Base-by-base conservation (phyloP, 1,140 invertebrate species). In the Trichonephila clavipes region DNA sequence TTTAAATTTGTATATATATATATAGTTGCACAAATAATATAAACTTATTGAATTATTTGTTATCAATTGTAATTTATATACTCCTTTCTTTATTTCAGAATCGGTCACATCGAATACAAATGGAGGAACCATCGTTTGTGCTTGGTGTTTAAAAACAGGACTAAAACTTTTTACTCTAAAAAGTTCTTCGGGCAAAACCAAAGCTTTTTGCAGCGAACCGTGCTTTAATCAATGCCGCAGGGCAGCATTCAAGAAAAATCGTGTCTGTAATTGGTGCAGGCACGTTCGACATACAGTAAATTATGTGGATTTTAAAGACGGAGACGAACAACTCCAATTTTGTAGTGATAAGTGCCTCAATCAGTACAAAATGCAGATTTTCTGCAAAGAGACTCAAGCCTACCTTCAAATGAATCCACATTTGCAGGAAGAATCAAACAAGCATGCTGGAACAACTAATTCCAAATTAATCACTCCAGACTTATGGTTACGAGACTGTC, bases 331-430 rank as follows among this genome's bases (percentile, higher is more conserved):
- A 94, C 95, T 96, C 18, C 96, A 96, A 95, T 96, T 96, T 94
- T 97, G 97, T 95, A 96, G 98, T 90, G 98, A 98, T 95, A 99
- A 98, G 96, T 99, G 98, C 95, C 96, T 99, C 77, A 98, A 98
- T 95, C 98, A 98, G 95, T 99, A 98, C 96, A 99, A 99, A 96
- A 98, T 99, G 98, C 98, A 98, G 95, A 98, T 98, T 94, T 99
- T 99, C 96, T 98, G 98, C 96, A 97, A 97, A 58, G 98, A 98
- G 96, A 98, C 98, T 12, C 97, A 98, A 95, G 98, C 98, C 8
- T 98, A 98, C 95, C 96, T 98, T 66, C 97, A 98, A 95, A 97
- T 98, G 94, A 98, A 98, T 95, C 97, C 97, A 0, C 97, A 97
- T 40, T 83, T 93, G 2, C 94, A 95, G 61, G 95, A 95, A 18